A percentile compares a stretch with the other conserved stretches of the same genome.
phyloP scores from a whole-genome alignment of 37 sponge, comb jelly and placozoan genomes.

The Hexactinellida sp. region DNA sequence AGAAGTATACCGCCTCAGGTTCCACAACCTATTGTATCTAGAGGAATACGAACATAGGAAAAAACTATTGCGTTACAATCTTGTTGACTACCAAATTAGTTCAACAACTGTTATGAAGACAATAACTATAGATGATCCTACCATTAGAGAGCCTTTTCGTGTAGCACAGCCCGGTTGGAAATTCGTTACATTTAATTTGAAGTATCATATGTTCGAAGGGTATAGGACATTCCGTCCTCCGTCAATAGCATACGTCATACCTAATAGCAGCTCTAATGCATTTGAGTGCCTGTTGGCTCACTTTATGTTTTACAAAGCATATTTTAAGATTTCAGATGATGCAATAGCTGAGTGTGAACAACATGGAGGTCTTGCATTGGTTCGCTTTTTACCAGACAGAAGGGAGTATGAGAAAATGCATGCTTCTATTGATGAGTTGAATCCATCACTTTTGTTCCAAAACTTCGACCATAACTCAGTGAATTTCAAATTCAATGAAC shows the following conservation, averaged over 20 bases:
- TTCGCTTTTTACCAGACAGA: not conserved
- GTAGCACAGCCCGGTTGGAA: not conserved
- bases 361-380: not conserved
- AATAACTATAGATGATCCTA: not conserved
- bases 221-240: not conserved
- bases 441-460: not conserved
- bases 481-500: not conserved
- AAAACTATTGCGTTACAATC: not conserved
- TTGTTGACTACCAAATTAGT: not conserved
- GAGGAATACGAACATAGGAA: not conserved
- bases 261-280: not conserved
- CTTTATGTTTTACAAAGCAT: not conserved
- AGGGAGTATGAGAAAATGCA: conserved; percentile 2
- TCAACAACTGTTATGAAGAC: not conserved
- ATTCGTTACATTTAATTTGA: not conserved
- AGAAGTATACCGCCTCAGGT: not conserved
- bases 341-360: not conserved
- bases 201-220: not conserved
- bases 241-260: not conserved
- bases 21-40: conserved; percentile 5
- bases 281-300: not conserved
- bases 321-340: not conserved
- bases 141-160: not conserved
- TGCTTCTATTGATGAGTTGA: not conserved
- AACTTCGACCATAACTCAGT: not conserved